Conservation (phyloP, 2,888 invertebrate species). For the Tipula lateralis region DNA sequence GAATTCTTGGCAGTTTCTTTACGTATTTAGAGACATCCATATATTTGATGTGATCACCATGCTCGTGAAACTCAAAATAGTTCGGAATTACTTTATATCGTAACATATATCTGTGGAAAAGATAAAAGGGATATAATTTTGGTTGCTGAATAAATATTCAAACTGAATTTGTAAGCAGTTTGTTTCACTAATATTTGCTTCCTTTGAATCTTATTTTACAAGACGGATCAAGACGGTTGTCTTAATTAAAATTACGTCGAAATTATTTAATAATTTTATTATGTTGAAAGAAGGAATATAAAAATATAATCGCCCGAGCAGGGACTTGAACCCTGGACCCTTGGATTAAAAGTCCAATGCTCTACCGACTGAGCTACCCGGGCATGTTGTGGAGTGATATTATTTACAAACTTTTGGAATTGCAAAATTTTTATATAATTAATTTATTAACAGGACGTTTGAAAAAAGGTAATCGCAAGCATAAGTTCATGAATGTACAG, state of each 20-base stretch:
- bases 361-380: conserved; percentile 30
- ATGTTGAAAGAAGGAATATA: neutral
- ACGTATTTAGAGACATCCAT: conserved; percentile 12
- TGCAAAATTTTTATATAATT: too few species aligned
- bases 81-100: conserved; percentile 30
- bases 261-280: neutral
- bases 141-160: too few species aligned
- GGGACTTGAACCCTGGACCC: conserved; percentile 30
- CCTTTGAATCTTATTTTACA: too few species aligned
- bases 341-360: conserved; percentile 30
- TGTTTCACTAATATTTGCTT: too few species aligned
- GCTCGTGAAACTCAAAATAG: conserved; percentile 31
- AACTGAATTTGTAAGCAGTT: too few species aligned
- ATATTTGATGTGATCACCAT: conserved; percentile 27
- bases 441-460: too few species aligned
- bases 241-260: too few species aligned
- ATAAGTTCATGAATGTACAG: too few species aligned
- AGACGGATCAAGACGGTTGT: too few species aligned
- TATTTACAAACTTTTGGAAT: neutral
- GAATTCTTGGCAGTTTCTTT: neutral
- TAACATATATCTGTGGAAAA: conserved; percentile 30
- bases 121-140: too few species aligned
- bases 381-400: neutral
- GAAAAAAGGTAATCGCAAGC: too few species aligned
- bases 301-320: neutral